Evolutionary conservation across 1,140 invertebrate genomes (phyloP), one percentile per base, ranked within the genome.

Genomic region (Paraescarpia echinospica): DNA sequence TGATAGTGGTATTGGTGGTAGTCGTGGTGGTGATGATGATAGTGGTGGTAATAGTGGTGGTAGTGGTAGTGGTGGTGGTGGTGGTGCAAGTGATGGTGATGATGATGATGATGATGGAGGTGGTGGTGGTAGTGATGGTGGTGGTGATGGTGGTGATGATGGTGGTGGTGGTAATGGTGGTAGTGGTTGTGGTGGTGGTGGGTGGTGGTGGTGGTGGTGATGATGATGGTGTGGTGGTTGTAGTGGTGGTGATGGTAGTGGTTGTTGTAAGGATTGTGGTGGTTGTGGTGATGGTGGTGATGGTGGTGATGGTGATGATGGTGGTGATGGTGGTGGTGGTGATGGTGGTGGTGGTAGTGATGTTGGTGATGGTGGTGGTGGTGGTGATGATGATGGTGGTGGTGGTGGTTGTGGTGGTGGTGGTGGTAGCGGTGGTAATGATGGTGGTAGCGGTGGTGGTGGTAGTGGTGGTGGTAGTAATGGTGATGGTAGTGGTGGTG

Each of bases 181-280:
- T 90, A 31, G 27, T n/a, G 90, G 90, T 90, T 9, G 90, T 31
- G 90, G 90, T 90, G 18, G 90, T n/a, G 90, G 90, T 90, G 41
- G 90, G 90, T 31, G 90, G 90, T 90, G 90, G 90, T n/a, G 90
- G 90, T 90, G 90, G 90, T n/a, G 90, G 90, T 90, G 90, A 31
- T 1, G 90, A 31, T 90, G 90, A n/a, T n/a, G 90, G 90, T 90
- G 90, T n/a, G 90, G n/a, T 90, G 90, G 90, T n/a, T 9, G 90
- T 90, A 27, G n/a, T n/a, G 90, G 90, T 90, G n/a, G 90, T n/a
- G 90, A 27, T 90, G 90, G 90, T n/a, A 27, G 90, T 90, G 90
- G 90, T n/a, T 14, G n/a, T 90, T 1, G n/a, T n/a, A n/a, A 27
- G n/a, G n/a, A n/a, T 90, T 5, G 90, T 27, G 90, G 8, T 90